Base-by-base conservation (phyloP, 2,888 invertebrate genomes). In the Baccha elongata region DNA sequence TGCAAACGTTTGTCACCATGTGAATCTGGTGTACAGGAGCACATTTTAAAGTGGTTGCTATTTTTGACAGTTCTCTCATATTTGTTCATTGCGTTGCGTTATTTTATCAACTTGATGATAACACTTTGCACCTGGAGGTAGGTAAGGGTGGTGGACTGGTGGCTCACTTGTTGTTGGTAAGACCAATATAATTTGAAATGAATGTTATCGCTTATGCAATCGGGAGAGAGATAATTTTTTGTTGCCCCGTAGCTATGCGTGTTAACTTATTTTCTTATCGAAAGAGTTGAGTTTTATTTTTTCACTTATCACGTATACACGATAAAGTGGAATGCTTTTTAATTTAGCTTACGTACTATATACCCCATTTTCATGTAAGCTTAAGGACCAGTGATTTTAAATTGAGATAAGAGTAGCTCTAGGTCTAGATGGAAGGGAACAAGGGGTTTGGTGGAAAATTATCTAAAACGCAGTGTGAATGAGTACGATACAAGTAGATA, bases 11-110 rank as follows among this genome's bases (percentile, higher is more conserved):
- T 55, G 68, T 62, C 62, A 48, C 68, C 19, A 35, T 62, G 26
- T 35, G 35, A 32, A 69, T 58, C 64, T 62, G 40, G 52, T 32
- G 29, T 13, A 40, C 6, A 26, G 2, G 7, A 67, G 64, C 52
- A 79, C 73, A 79, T 73, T 53, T 73, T 79, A 68, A 58, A 46
- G 65, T 26, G 44, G 40, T 81, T 71, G 75, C 32, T 40, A 37
- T 79, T 73, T 68, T 42, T 64, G 69, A 29, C 11, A 58, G 4
- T 58, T 44, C 26, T 58, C n/a, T 44, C n/a, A 8, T 6, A 11
- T 26, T 46, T 46, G 32, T 19, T 50, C 19, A 26, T 35, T 19
- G 29, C 21, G 21, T 17, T 50, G n/a, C 7, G 23, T 42, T 48
- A 13, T 52, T n/a, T n/a, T 75, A 67, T 71, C 65, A 65, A 67